Evolutionary conservation across 2,888 invertebrate species (phyloP).

Genomic region (Heliconius erato): DNA sequence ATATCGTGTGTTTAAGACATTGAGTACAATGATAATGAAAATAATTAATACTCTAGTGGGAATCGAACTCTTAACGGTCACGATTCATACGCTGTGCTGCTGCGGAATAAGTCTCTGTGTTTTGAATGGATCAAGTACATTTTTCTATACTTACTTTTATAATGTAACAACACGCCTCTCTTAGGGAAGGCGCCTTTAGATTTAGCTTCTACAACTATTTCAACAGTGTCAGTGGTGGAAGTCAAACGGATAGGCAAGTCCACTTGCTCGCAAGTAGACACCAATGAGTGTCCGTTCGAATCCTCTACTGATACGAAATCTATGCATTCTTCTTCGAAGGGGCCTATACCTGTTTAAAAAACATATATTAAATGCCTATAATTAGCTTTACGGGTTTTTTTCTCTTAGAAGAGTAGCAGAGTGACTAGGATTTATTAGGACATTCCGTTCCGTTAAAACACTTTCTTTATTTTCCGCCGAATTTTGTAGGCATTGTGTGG

Average conservation of each 20-base stretch:
- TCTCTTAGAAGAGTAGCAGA: neutral
- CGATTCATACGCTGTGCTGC: too few species aligned
- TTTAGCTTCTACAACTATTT: slow-evolving; percentile 78
- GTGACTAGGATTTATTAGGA: too few species aligned
- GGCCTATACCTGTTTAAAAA: slow-evolving; percentile 73
- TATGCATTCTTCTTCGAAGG: slow-evolving; percentile 80
- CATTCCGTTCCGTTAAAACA: too few species aligned
- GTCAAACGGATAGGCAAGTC: slow-evolving; percentile 80
- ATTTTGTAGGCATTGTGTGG: too few species aligned
- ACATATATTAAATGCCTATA: neutral
- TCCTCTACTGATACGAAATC: slow-evolving; percentile 84
- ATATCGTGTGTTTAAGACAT: too few species aligned
- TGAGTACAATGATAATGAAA: too few species aligned
- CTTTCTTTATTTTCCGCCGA: too few species aligned
- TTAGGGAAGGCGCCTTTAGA: slow-evolving; percentile 86
- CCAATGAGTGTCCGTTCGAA: slow-evolving; percentile 75
- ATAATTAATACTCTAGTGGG: too few species aligned
- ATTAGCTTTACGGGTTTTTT: neutral
- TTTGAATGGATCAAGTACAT: too few species aligned
- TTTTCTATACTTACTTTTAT: slow-evolving; percentile 81
- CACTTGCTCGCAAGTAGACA: slow-evolving; percentile 85
- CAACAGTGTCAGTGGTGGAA: slow-evolving; percentile 79
- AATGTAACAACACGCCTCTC: slow-evolving; percentile 88
- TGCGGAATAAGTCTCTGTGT: too few species aligned
- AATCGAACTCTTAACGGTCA: too few species aligned